Evolutionary conservation across 2,113 vertebrate genomes (phyloP), one percentile per base, ranked within the genome.

Genomic region (Coregonus clupeaformis): DNA sequence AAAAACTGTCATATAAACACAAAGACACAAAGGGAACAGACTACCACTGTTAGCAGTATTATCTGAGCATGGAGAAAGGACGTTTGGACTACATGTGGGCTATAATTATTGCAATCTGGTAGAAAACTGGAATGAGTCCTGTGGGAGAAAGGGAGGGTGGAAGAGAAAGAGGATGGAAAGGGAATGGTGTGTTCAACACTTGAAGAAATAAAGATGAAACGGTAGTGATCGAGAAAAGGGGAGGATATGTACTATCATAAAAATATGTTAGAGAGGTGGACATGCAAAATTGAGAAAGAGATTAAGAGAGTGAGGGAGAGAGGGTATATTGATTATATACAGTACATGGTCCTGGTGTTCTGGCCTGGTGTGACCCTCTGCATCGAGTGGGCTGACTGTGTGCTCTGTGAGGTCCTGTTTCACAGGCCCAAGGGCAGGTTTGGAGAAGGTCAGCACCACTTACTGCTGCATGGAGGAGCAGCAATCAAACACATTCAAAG

Each of bases 81-180:
- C 66, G 29, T 57, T 24, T 60, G 70, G 70, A 29, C 49, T 36
- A 77, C 64, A 76, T 68, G 74, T 72, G 73, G 74, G 82, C 74
- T 81, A 77, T 55, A 78, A 71, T 76, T 78, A 66, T 71, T 22
- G 25, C 64, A 68, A 78, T 80, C 42, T 74, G 76, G 36, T 70
- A 76, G 42, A 73, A 62, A 78, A 81, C 57, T 81, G 70, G 75
- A 78, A 73, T 81, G 74, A 70, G 66, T 74, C 73, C 79, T 67
- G 67, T 49, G 55, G 79, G 79, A 76, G 71, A 32, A 20, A 68
- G 49, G 60, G 30, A 69, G 66, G 62, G 70, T 63, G 16, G n/a
- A 60, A 5, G 73, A 52, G 20, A 32, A 68, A 27, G 45, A 72
- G 74, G 36, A 65, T 60, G 65, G 63, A 76, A 45, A 74, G 57